These are phyloP conservation scores for Polylopha cassiicola DNA, from an alignment of 2,888 invertebrate species.

Conservation along the genomic window DNA sequence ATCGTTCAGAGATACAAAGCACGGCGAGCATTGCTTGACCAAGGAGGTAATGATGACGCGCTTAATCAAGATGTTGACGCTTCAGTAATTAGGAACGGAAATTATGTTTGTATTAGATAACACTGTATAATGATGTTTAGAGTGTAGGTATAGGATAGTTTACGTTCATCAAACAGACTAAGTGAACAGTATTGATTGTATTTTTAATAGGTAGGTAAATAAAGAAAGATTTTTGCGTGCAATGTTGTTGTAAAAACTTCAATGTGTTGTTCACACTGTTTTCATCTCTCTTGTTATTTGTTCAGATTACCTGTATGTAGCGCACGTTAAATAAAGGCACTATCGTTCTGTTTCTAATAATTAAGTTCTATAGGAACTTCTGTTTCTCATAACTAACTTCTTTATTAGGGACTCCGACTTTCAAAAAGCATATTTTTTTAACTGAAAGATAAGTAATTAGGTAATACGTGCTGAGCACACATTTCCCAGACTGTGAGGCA, in stretches of 20 bases:
- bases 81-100: neutral
- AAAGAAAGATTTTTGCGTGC: neutral
- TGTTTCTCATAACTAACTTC: too few relatives aligned
- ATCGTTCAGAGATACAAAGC: constrained; percentile 13
- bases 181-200: too few relatives aligned
- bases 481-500: too few relatives aligned
- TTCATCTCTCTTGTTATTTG: neutral
- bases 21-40: constrained; percentile 12
- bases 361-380: too few relatives aligned
- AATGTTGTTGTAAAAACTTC: neutral
- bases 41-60: constrained; percentile 8
- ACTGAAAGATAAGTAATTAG: too few relatives aligned
- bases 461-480: too few relatives aligned
- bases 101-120: neutral
- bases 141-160: too few relatives aligned
- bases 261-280: neutral
- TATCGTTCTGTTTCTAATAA: constrained; percentile 16
- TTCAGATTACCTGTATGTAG: constrained; percentile 1
- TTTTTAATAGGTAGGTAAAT: too few relatives aligned
- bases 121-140: too few relatives aligned
- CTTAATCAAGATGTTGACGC: neutral
- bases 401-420: too few relatives aligned
- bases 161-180: too few relatives aligned
- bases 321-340: constrained; percentile 5
- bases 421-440: too few relatives aligned